These are phyloP conservation scores for Globia sparganii DNA, from an alignment of 2,888 invertebrate genomes.

Conservation along the genomic window DNA sequence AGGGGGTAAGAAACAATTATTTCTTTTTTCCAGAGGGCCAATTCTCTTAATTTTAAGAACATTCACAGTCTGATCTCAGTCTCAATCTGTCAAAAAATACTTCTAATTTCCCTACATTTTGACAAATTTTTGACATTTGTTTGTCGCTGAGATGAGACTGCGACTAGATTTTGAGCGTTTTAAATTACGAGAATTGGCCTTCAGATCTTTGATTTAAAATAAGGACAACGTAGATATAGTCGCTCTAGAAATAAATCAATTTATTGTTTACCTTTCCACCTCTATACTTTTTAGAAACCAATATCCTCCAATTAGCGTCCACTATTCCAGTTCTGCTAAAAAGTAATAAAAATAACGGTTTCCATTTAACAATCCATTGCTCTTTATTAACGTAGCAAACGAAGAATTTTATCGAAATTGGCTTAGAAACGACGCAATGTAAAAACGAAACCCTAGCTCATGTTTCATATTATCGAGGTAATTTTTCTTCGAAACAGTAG, in stretches of 20 bases:
- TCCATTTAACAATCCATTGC: conserved; percentile 41
- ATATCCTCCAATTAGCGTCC: conserved; percentile 28
- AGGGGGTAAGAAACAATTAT: neutral
- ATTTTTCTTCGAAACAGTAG: conserved; percentile 40
- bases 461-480: conserved; percentile 45
- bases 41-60: too few species aligned
- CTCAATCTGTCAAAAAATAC: too few species aligned
- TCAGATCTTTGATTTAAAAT: neutral
- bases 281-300: neutral
- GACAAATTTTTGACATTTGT: too few species aligned
- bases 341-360: conserved; percentile 21
- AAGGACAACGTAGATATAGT: neutral
- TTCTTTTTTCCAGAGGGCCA: neutral
- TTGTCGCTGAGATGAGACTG: too few species aligned
- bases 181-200: too few species aligned
- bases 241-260: neutral
- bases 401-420: conserved; percentile 26
- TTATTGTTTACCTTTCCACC: conserved; percentile 1
- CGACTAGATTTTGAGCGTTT: too few species aligned
- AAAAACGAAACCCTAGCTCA: conserved; percentile 33
- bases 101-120: too few species aligned
- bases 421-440: conserved; percentile 29
- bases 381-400: conserved; percentile 9
- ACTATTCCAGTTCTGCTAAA: conserved; percentile 24
- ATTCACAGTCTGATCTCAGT: too few species aligned